A percentile compares a stretch with the other conserved stretches of the same genome.
phyloP scores from a whole-genome alignment of 1,140 invertebrate genomes.

The Bilobella aurantiaca region DNA sequence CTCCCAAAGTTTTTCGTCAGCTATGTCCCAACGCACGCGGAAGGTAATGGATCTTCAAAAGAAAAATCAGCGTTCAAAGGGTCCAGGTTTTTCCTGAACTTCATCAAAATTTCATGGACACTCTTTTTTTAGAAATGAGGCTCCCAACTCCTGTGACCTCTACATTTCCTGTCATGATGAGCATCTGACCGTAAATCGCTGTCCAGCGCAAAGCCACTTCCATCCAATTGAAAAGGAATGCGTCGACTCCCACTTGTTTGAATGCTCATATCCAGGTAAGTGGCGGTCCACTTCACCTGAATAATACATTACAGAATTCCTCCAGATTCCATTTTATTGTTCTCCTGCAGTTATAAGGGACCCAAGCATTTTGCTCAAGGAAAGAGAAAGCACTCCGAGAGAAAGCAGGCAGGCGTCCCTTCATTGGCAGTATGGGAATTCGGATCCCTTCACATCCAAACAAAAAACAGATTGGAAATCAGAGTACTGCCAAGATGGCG shows the following conservation, averaged over 20 bases:
- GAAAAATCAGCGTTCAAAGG: not conserved
- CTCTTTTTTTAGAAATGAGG: slow-evolving; percentile 8
- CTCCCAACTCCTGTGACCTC: not conserved
- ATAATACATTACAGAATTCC: not conserved
- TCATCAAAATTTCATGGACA: not conserved
- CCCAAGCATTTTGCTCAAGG: not conserved
- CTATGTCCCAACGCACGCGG: slow-evolving; percentile 15
- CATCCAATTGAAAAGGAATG: not conserved
- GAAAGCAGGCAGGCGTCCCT: too few relatives aligned
- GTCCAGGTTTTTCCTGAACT: not conserved
- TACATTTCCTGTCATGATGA: slow-evolving; percentile 13
- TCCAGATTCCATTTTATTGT: not conserved
- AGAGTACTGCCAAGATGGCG: not conserved
- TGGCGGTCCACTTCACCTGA: not conserved
- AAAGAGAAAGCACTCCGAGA: not conserved
- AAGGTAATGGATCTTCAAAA: slow-evolving; percentile 14
- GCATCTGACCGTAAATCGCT: slow-evolving; percentile 10
- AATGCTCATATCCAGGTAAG: slow-evolving; percentile 6
- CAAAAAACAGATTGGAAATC: not conserved
- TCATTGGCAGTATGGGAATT: not conserved
- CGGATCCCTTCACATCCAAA: not conserved
- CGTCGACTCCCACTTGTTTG: not conserved
- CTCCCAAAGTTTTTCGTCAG: not conserved
- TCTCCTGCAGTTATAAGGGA: not conserved
- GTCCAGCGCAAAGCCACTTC: slow-evolving; percentile 9